These are phyloP conservation scores for Patella caerulea DNA, from an alignment of 2,888 invertebrate species.

Conservation along the genomic window DNA sequence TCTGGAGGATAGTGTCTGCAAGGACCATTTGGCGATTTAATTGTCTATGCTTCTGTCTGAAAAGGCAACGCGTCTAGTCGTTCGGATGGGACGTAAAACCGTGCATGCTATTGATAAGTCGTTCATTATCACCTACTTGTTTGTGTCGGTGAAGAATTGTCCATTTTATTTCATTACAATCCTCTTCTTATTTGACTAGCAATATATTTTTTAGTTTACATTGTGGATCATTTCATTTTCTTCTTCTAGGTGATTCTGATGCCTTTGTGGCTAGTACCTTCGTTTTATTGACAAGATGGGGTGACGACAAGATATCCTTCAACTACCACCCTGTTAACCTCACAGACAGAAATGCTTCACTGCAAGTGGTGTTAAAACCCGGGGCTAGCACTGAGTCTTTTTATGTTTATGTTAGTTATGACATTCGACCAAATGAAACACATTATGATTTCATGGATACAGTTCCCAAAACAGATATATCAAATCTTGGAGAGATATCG, in stretches of 20 bases:
- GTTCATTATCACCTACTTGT: too few relatives aligned
- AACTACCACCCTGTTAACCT: constrained; percentile 60
- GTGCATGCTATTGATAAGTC: too few relatives aligned
- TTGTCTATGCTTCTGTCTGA: too few relatives aligned
- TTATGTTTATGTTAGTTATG: constrained; percentile 50
- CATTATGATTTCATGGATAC: constrained; percentile 55
- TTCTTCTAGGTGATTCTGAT: constrained; percentile 31
- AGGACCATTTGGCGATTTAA: too few relatives aligned
- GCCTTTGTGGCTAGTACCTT: constrained; percentile 33
- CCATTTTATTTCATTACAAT: too few relatives aligned
- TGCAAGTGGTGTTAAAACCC: constrained; percentile 61
- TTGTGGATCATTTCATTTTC: background rate
- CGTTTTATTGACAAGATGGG: constrained; percentile 32
- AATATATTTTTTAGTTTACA: too few relatives aligned
- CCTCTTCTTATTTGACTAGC: too few relatives aligned
- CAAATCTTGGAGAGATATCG: constrained; percentile 33
- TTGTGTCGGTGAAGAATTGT: too few relatives aligned
- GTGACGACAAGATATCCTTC: constrained; percentile 33
- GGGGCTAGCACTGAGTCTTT: constrained; percentile 39
- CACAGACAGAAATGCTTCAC: constrained; percentile 57
- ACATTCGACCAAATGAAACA: constrained; percentile 64
- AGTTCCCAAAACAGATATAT: constrained; percentile 51
- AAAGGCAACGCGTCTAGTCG: too few relatives aligned
- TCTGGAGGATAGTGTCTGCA: too few relatives aligned
- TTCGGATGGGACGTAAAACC: too few relatives aligned